Base-by-base conservation (phyloP, 2,797 vertebrate genomes). In the Austrolebias charrua region DNA sequence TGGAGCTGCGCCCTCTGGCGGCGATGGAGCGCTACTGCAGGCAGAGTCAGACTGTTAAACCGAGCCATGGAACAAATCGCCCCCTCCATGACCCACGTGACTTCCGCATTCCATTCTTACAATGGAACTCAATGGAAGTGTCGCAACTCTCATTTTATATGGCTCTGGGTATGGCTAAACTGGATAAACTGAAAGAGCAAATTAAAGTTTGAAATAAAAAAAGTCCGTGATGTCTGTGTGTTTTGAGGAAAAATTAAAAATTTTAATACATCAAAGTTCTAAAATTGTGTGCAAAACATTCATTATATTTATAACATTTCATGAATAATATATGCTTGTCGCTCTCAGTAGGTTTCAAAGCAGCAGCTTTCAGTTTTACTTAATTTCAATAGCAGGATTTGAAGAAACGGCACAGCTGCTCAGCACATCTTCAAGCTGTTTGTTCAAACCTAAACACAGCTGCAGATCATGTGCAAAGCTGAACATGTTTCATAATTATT, bases 91-190 rank as follows among this genome's bases (percentile, higher is more conserved):
- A n/a, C n/a, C n/a, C n/a, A n/a, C n/a, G n/a, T n/a, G n/a, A n/a
- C n/a, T n/a, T n/a, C n/a, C n/a, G n/a, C n/a, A n/a, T n/a, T n/a
- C n/a, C n/a, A n/a, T n/a, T n/a, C n/a, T n/a, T n/a, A n/a, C n/a
- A n/a, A n/a, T n/a, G n/a, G n/a, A n/a, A n/a, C n/a, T n/a, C n/a
- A n/a, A n/a, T n/a, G n/a, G n/a, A n/a, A n/a, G n/a, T n/a, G n/a
- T n/a, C n/a, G n/a, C n/a, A n/a, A n/a, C n/a, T n/a, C n/a, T n/a
- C n/a, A n/a, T n/a, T n/a, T n/a, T n/a, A n/a, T n/a, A n/a, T n/a
- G n/a, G n/a, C n/a, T n/a, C n/a, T n/a, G n/a, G n/a, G 28, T 70
- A 60, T 9, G 55, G 33, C 54, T 71, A 57, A 71, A 60, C 61
- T 40, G 60, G 13, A 0, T 40, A 24, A 73, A 66, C 8, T 60